A percentile compares a stretch with the other conserved stretches of the same genome.
phyloP scores from a whole-genome alignment of 2,797 vertebrate species.

The Pseudopleuronectes americanus region DNA sequence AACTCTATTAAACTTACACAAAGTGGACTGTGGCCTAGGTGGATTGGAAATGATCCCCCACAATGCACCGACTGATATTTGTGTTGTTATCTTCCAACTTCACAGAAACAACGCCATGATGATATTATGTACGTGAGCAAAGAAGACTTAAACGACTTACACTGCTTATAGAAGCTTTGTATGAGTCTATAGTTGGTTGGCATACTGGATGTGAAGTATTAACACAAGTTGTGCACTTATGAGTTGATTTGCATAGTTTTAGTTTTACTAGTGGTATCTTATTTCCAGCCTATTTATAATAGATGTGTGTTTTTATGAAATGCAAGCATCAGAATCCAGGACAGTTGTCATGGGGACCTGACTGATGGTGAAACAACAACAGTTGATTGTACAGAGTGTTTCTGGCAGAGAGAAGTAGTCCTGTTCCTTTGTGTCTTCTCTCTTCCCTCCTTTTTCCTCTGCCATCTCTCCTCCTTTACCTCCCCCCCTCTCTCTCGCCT shows the following conservation, averaged over 20 bases:
- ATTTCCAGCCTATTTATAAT: conserved; percentile 71
- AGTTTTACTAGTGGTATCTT: conserved; percentile 43
- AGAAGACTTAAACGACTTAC: background rate
- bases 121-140: background rate
- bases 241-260: conserved; percentile 26
- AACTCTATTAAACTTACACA: too few relatives aligned
- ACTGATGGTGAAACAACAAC: conserved; percentile 75
- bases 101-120: too few relatives aligned
- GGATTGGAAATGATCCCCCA: too few relatives aligned
- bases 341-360: conserved; percentile 79
- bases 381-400: conserved; percentile 72
- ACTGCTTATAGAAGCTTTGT: too few relatives aligned
- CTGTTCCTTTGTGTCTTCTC: conserved; percentile 73
- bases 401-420: conserved; percentile 76
- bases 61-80: too few relatives aligned
- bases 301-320: conserved; percentile 67
- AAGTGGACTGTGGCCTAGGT: too few relatives aligned
- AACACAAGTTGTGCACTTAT: background rate
- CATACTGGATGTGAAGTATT: background rate
- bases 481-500: background rate
- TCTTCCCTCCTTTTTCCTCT: conserved; percentile 30
- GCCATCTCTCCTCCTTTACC: conserved; percentile 20
- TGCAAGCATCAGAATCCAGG: conserved; percentile 72
- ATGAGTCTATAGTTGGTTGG: too few relatives aligned
- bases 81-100: too few relatives aligned